Conservation (phyloP, 2,888 invertebrate species). For the Parochlus steinenii region DNA sequence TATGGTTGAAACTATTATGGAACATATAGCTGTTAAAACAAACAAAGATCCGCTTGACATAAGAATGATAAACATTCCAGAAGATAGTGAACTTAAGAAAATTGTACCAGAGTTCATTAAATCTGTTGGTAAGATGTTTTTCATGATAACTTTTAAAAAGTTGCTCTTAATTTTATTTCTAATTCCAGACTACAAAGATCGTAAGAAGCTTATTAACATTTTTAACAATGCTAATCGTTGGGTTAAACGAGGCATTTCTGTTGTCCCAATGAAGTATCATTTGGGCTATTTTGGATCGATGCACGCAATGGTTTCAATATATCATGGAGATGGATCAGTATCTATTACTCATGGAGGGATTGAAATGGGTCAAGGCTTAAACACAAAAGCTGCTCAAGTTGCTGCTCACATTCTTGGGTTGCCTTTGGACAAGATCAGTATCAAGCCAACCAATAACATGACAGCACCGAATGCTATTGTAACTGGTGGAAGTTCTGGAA, state of each 20-base stretch:
- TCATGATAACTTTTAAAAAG: too few species aligned
- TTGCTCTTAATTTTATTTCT: too few species aligned
- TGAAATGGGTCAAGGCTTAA: constrained; percentile 69
- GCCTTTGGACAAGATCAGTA: constrained; percentile 43
- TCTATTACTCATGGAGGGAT: constrained; percentile 53
- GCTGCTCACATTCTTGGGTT: constrained; percentile 54
- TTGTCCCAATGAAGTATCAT: constrained; percentile 53
- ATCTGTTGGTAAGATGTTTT: constrained; percentile 10
- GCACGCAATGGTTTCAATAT: constrained; percentile 46
- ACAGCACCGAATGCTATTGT: constrained; percentile 46
- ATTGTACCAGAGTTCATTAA: constrained; percentile 13
- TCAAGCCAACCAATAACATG: constrained; percentile 48
- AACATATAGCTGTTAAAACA: constrained; percentile 39
- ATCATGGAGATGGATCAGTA: constrained; percentile 53
- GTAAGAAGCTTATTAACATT: constrained; percentile 35
- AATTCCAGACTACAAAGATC: constrained; percentile 34
- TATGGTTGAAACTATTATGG: constrained; percentile 46
- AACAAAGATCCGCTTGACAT: constrained; percentile 43
- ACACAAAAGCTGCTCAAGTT: constrained; percentile 57
- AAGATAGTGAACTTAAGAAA: constrained; percentile 12
- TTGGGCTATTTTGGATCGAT: constrained; percentile 35
- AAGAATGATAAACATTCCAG: constrained; percentile 34
- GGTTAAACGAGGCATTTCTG: constrained; percentile 57
- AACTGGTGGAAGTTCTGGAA: constrained; percentile 54
- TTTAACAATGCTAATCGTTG: constrained; percentile 58